phyloP scores from a whole-genome alignment of 2,113 vertebrate species.

The Orcinus orca region DNA sequence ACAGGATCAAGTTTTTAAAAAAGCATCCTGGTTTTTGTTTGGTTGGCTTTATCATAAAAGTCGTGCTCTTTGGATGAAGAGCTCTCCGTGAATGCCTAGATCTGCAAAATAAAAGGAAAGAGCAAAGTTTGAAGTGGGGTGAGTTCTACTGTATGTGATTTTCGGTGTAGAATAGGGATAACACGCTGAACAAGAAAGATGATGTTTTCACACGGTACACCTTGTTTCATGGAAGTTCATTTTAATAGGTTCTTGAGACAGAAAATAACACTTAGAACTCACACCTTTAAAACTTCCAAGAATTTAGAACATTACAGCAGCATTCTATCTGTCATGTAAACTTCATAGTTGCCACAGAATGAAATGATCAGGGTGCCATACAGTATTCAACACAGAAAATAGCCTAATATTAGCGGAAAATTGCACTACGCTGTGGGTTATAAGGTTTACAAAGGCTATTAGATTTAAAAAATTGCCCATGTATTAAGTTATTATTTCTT shows the following conservation, averaged over 20 bases:
- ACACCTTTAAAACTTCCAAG: not conserved
- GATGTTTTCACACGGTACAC: not conserved
- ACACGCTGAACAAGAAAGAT: not conserved
- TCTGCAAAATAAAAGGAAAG: not conserved
- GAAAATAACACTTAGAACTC: not conserved
- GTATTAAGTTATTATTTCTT: not conserved
- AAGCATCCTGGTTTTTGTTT: not conserved
- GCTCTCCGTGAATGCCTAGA: not conserved
- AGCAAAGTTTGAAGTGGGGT: not conserved
- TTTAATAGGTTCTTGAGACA: not conserved
- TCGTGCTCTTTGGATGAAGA: not conserved
- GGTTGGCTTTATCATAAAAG: not conserved
- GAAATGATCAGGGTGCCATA: not conserved
- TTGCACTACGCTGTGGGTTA: not conserved
- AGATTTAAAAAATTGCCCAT: not conserved
- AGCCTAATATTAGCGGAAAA: not conserved
- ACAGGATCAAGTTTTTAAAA: not conserved
- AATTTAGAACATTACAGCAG: not conserved
- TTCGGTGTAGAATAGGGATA: not conserved
- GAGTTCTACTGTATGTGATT: not conserved
- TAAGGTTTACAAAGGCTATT: not conserved
- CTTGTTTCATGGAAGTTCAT: not conserved
- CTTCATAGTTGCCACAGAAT: not conserved
- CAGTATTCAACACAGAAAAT: not conserved
- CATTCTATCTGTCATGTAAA: not conserved